Percentiles rank a stretch among this genome's conserved stretches.
Evolutionary conservation across 2,797 vertebrate genomes (phyloP).

Genomic region (Channallabes apus): DNA sequence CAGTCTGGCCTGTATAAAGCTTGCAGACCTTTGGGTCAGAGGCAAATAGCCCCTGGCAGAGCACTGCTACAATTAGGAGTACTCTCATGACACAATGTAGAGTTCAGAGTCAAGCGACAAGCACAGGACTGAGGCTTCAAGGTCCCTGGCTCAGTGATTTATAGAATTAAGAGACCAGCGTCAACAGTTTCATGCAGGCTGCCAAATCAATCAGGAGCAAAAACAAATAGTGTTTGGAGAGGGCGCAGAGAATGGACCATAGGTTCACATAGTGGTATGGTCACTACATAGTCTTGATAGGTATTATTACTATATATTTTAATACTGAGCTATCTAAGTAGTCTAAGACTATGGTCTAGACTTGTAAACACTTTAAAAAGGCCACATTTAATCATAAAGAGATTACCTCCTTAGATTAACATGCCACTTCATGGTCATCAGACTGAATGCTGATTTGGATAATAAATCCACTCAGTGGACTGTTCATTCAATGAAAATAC

Average conservation of each 20-base stretch:
- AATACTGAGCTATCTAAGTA: background rate
- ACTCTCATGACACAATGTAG: constrained; percentile 54
- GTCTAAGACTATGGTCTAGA: background rate
- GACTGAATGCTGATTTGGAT: background rate
- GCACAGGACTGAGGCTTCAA: background rate
- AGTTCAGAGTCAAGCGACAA: constrained; percentile 1
- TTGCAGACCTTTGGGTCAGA: background rate
- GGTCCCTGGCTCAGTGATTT: constrained; percentile 25
- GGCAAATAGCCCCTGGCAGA: constrained; percentile 42
- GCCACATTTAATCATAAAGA: background rate
- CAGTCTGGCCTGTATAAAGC: background rate
- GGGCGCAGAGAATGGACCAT: background rate
- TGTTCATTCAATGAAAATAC: background rate
- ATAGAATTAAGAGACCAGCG: constrained; percentile 41
- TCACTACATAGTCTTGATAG: background rate
- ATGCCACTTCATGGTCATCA: background rate
- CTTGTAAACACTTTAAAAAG: background rate
- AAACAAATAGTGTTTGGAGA: constrained; percentile 8
- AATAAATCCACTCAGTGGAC: background rate
- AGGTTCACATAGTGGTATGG: background rate
- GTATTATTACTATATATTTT: background rate
- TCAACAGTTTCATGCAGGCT: constrained; percentile 46
- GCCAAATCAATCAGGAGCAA: constrained; percentile 41
- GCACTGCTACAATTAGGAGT: constrained; percentile 44
- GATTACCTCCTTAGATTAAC: background rate